phyloP scores from a whole-genome alignment of 2,888 invertebrate genomes.

The Ophonus ardosiacus region DNA sequence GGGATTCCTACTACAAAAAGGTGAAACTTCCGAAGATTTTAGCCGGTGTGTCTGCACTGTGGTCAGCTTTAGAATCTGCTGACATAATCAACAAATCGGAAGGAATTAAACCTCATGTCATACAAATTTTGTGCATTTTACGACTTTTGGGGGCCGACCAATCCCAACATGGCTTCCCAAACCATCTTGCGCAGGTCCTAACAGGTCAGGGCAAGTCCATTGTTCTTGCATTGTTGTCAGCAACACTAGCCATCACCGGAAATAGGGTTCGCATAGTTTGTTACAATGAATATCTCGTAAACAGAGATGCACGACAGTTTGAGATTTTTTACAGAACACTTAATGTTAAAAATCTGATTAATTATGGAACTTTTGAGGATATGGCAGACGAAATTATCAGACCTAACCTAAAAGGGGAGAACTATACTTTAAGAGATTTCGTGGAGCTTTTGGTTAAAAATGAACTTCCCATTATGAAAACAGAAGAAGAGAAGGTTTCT shows the following conservation, averaged over 20 bases:
- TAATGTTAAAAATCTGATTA: neutral
- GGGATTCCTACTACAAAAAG: constrained; percentile 14
- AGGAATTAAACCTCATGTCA: constrained; percentile 28
- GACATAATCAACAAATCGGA: constrained; percentile 1
- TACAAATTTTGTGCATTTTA: constrained; percentile 46
- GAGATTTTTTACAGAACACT: neutral
- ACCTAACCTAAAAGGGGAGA: constrained; percentile 1
- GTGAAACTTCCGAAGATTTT: constrained; percentile 15
- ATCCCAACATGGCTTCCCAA: neutral
- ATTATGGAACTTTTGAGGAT: constrained; percentile 51
- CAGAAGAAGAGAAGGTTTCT: neutral
- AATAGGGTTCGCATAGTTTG: constrained; percentile 29
- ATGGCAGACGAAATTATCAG: constrained; percentile 40
- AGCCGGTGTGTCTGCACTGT: constrained; percentile 40
- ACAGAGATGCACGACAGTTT: constrained; percentile 29
- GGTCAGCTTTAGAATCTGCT: constrained; percentile 38
- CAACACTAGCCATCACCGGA: constrained; percentile 24
- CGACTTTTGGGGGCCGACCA: constrained; percentile 29
- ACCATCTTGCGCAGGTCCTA: constrained; percentile 49
- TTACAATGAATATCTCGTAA: constrained; percentile 38
- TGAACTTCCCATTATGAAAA: neutral
- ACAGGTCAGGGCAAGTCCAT: constrained; percentile 51
- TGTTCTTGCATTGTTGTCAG: constrained; percentile 2
- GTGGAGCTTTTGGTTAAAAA: neutral
- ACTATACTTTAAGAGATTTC: neutral